phyloP scores from a whole-genome alignment of 2,797 vertebrate species.

The Poeciliopsis turneri region DNA sequence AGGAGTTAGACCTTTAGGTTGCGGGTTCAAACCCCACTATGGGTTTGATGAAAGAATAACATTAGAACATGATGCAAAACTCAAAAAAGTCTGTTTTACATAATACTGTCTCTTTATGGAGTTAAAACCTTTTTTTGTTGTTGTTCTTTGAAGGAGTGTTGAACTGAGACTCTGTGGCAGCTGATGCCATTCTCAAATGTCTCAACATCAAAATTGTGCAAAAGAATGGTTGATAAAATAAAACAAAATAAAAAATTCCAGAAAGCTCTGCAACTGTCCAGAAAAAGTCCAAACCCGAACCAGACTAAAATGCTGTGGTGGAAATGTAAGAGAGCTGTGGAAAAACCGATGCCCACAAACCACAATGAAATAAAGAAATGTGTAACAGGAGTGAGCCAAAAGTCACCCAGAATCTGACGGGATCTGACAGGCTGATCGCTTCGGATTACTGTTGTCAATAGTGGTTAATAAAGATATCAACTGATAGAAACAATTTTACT shows the following conservation, averaged over 20 bases:
- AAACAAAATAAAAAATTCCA: not conserved
- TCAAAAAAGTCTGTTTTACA: too few relatives aligned
- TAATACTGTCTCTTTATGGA: too few relatives aligned
- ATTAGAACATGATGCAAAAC: too few relatives aligned
- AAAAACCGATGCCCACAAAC: not conserved
- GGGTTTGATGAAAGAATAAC: too few relatives aligned
- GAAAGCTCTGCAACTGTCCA: not conserved
- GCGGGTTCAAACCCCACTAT: not conserved
- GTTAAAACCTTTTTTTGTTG: not conserved
- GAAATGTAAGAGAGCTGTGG: not conserved
- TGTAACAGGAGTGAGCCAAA: slow-evolving; percentile 1
- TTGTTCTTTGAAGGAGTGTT: not conserved
- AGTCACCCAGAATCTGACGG: not conserved
- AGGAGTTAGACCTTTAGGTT: not conserved
- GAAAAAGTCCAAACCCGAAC: not conserved
- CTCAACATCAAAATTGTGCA: not conserved
- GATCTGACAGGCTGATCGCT: not conserved
- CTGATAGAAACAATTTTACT: not conserved
- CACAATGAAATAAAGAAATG: slow-evolving; percentile 7
- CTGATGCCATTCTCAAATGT: not conserved
- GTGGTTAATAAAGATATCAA: not conserved
- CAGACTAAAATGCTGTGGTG: slow-evolving; percentile 4
- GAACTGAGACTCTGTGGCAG: not conserved
- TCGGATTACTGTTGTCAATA: not conserved
- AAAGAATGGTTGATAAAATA: not conserved